Evolutionary conservation across 2,888 invertebrate genomes (phyloP), one percentile per base, ranked within the genome.

Genomic region (Acleris emargana): DNA sequence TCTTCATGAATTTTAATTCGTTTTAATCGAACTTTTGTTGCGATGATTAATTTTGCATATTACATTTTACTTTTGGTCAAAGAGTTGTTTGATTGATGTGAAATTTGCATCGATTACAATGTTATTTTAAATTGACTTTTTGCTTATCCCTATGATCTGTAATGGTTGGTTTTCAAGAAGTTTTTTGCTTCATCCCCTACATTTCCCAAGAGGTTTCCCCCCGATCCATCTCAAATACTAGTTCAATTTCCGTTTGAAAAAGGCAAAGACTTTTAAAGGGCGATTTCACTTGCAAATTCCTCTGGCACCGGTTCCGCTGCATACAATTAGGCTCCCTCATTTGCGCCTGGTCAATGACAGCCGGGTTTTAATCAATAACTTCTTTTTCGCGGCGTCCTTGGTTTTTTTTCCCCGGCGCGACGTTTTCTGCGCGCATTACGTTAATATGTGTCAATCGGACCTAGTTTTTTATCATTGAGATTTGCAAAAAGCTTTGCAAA

Each of bases 331-430:
- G 81, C 88, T 86, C 91, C 92, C 91, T 91, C 90, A 92, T 91
- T 92, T 92, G 82, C 86, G 89, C 89, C 88, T 91, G 91, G 92
- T 91, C 91, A 91, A 87, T 91, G 92, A 89, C 91, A 91, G 89
- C 89, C 87, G 87, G 86, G 84, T 84, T 91, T 91, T 91, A 92
- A 92, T 92, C 92, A 91, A 92, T 92, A 92, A 91, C 86, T 92
- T 92, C 91, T 92, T 92, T 91, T 92, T 89, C 86, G 83, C 89
- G 85, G 88, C 89, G 92, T 87, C 92, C 91, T 91, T 91, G 88
- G 86, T 87, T 89, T 91, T 91, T 90, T 91, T 90, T 82, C 78
- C 83, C 80, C 90, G 90, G 91, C 91, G 91, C 90, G 88, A 89
- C 87, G 86, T 84, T 87, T 86, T 88, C 88, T 91, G 91, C 91